Evolutionary conservation across 2,888 invertebrate genomes (phyloP).

Genomic region (Pyrocoelia pectoralis): DNA sequence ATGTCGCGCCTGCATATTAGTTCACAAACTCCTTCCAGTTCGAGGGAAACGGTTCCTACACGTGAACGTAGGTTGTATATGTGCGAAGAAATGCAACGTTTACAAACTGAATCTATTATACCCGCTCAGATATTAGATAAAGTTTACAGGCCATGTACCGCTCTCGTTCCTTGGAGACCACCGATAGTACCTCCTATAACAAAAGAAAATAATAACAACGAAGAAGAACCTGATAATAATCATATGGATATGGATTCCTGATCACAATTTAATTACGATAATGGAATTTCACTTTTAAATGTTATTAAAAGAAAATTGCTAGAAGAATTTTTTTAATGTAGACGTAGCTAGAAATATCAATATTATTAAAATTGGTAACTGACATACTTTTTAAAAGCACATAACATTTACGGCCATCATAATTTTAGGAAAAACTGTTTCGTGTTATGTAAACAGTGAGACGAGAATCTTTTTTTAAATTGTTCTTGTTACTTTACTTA

Average conservation of each 20-base stretch:
- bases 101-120: slow-evolving; percentile 71
- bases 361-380: too few species aligned
- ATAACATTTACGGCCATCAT: too few species aligned
- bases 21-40: slow-evolving; percentile 54
- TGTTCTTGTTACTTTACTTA: too few species aligned
- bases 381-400: too few species aligned
- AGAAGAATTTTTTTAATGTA: too few species aligned
- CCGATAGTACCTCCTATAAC: slow-evolving; percentile 56
- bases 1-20: slow-evolving; percentile 78
- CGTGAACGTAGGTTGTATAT: slow-evolving; percentile 62
- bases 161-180: slow-evolving; percentile 84
- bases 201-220: slow-evolving; percentile 60
- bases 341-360: too few species aligned
- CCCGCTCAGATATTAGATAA: slow-evolving; percentile 71
- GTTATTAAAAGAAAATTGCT: too few species aligned
- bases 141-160: slow-evolving; percentile 77
- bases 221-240: slow-evolving; percentile 58
- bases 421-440: too few species aligned
- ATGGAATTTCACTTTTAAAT: not conserved
- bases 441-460: too few species aligned
- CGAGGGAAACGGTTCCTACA: slow-evolving; percentile 48
- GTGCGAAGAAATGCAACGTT: slow-evolving; percentile 75
- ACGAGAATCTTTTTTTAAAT: too few species aligned
- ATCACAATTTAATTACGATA: slow-evolving; percentile 11
- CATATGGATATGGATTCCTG: slow-evolving; percentile 43